These are phyloP conservation scores for Ciconia maguari DNA, from an alignment of 2,113 vertebrate genomes.

Conservation along the genomic window DNA sequence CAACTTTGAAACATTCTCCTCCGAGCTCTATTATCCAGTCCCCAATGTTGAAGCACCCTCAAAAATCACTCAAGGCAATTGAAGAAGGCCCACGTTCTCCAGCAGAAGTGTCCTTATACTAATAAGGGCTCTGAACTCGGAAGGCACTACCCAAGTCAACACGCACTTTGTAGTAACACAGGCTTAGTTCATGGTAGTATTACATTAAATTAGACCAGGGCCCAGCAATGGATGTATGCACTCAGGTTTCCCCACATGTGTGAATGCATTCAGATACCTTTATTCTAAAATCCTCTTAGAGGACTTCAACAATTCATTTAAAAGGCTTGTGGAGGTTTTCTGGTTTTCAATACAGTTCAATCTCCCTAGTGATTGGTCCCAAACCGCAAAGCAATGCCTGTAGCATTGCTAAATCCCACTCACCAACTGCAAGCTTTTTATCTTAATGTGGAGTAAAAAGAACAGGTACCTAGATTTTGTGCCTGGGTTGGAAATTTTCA, in stretches of 20 bases:
- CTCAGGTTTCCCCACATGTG: not conserved
- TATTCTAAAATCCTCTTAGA: not conserved
- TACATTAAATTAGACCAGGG: not conserved
- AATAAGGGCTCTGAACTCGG: not conserved
- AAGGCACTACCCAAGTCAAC: not conserved
- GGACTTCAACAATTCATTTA: not conserved
- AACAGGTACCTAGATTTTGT: not conserved
- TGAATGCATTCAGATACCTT: not conserved
- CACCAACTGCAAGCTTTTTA: not conserved
- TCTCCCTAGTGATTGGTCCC: not conserved
- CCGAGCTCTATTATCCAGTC: not conserved
- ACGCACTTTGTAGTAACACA: not conserved
- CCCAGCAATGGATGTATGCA: not conserved
- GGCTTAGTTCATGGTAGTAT: not conserved
- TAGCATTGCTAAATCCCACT: not conserved
- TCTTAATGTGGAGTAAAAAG: not conserved
- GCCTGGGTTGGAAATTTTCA: not conserved
- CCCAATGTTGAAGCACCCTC: not conserved
- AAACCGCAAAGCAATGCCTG: not conserved
- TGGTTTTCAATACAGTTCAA: not conserved
- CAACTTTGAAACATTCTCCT: not conserved
- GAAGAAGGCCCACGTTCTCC: not conserved
- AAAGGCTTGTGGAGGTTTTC: conserved; percentile 6
- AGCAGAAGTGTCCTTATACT: not conserved
- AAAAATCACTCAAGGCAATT: not conserved